Conservation (phyloP, 2,888 invertebrate species). For the Thecophora atra region DNA sequence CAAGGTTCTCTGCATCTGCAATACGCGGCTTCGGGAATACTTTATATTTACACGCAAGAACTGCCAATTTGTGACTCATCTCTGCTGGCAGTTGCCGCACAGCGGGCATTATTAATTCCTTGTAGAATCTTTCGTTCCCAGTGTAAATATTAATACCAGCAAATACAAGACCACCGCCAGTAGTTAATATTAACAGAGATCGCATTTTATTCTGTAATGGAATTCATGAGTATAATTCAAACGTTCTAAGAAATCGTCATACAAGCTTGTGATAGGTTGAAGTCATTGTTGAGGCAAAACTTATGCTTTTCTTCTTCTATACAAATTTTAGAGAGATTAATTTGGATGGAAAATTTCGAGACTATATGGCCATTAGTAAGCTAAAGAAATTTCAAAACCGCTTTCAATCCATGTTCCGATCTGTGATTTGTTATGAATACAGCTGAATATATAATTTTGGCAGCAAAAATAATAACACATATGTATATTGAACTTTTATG, state of each 20-base stretch:
- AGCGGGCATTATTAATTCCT: constrained; percentile 53
- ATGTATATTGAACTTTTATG: too few species aligned
- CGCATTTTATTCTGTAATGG: constrained; percentile 47
- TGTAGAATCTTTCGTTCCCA: constrained; percentile 48
- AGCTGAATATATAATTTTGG: too few species aligned
- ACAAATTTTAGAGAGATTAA: too few species aligned
- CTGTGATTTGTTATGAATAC: too few species aligned
- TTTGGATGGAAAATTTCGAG: too few species aligned
- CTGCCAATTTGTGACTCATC: constrained; percentile 81
- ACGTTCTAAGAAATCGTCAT: neutral
- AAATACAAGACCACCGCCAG: constrained; percentile 48
- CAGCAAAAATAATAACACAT: too few species aligned
- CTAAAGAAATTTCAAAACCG: too few species aligned
- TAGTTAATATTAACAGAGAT: constrained; percentile 46
- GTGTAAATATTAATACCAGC: constrained; percentile 47
- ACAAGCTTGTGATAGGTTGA: constrained; percentile 17
- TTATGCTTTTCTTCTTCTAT: too few species aligned
- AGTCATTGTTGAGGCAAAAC: too few species aligned
- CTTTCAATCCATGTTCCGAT: too few species aligned
- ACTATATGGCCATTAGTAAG: too few species aligned
- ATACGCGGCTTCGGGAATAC: constrained; percentile 71
- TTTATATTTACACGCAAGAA: constrained; percentile 80
- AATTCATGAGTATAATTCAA: neutral
- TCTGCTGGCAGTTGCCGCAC: constrained; percentile 76
- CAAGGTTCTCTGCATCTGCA: constrained; percentile 45